phyloP scores from a whole-genome alignment of 2,113 vertebrate genomes.

The Eira barbara region DNA sequence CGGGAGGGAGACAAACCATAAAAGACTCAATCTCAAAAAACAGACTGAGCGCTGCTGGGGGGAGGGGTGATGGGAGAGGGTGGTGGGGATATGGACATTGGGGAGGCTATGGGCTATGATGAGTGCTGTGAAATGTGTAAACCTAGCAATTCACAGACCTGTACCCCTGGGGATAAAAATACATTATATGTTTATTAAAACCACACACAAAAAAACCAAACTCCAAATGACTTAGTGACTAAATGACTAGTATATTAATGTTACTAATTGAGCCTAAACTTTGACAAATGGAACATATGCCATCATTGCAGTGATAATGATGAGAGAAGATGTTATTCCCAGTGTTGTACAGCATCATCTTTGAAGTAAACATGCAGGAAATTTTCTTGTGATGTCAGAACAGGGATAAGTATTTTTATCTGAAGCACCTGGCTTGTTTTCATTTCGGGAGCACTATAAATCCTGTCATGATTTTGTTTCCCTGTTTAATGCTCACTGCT shows the following conservation, averaged over 20 bases:
- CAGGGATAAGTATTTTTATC: background rate
- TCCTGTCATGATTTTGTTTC: background rate
- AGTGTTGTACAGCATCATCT: background rate
- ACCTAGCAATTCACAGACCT: too few relatives aligned
- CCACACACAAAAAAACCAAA: background rate
- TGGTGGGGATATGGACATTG: too few relatives aligned
- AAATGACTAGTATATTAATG: background rate
- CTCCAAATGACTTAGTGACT: background rate
- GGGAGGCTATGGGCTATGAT: too few relatives aligned
- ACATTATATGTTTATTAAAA: too few relatives aligned
- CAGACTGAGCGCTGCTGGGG: too few relatives aligned
- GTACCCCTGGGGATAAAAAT: too few relatives aligned
- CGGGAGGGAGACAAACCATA: too few relatives aligned
- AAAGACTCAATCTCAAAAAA: too few relatives aligned
- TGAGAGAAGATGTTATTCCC: background rate
- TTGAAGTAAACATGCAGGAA: background rate
- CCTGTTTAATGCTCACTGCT: background rate
- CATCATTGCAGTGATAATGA: background rate
- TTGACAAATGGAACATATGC: background rate
- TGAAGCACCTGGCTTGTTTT: constrained; percentile 2
- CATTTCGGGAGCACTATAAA: background rate
- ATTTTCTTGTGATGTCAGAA: background rate
- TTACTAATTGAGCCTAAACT: background rate
- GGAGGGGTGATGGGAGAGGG: too few relatives aligned
- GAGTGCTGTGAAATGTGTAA: too few relatives aligned